Percentiles rank a stretch among this genome's conserved stretches.
Evolutionary conservation across 2,888 invertebrate genomes (phyloP).

Genomic region (Rhagium mordax): DNA sequence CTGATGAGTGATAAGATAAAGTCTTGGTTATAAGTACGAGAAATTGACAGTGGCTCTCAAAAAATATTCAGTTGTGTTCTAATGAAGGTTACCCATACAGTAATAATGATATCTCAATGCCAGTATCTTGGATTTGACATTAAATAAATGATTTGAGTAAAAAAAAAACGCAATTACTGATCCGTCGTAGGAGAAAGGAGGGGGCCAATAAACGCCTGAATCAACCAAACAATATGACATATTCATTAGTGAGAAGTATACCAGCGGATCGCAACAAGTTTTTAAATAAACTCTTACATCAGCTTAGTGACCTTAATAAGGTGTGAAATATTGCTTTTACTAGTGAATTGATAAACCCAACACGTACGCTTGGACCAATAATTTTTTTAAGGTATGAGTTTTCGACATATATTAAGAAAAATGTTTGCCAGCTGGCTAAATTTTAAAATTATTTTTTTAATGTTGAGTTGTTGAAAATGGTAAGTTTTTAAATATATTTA

Average conservation of each 20-base stretch:
- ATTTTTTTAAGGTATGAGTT: background rate
- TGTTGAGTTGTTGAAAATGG: no score
- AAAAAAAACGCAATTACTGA: no score
- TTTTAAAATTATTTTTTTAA: no score
- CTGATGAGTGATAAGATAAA: background rate
- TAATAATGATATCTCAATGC: no score
- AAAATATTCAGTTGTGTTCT: background rate
- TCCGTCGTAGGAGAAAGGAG: background rate
- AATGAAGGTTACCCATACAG: no score
- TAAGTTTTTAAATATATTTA: no score
- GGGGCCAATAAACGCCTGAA: background rate
- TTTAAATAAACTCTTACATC: background rate
- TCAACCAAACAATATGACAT: background rate
- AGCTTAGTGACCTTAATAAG: background rate
- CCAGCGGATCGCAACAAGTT: slow-evolving; percentile 28
- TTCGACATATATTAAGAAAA: background rate
- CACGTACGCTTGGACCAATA: background rate
- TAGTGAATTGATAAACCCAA: background rate
- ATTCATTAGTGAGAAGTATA: background rate
- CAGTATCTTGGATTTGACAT: no score
- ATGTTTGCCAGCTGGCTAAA: no score
- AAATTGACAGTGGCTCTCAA: background rate
- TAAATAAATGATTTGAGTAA: background rate
- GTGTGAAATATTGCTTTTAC: slow-evolving; percentile 4
- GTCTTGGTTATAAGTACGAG: background rate